Conservation (phyloP, 2,113 vertebrate species). For the Miniopterus natalensis region DNA sequence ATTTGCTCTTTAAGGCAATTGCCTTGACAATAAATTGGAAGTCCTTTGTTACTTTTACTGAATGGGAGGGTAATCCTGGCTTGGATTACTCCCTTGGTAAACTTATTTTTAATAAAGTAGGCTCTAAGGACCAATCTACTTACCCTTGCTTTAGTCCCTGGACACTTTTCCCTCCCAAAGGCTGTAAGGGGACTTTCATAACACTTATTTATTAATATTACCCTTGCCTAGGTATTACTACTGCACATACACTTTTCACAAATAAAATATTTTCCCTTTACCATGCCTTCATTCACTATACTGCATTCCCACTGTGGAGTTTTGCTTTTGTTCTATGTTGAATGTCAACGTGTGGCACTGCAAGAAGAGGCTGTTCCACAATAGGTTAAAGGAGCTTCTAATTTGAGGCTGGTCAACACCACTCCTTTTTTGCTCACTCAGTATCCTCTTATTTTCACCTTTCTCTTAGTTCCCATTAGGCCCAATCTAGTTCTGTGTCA, state of each 20-base stretch:
- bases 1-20: constrained; percentile 38
- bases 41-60: constrained; percentile 13
- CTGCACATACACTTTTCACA: background rate
- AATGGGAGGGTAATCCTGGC: background rate
- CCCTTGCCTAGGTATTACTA: background rate
- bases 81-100: background rate
- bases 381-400: background rate
- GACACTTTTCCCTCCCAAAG: constrained; percentile 40
- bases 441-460: background rate
- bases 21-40: constrained; percentile 36
- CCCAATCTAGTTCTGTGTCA: background rate
- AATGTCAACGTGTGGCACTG: background rate
- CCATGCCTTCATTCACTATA: background rate
- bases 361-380: background rate
- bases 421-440: background rate
- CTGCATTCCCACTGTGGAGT: background rate
- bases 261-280: background rate
- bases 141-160: background rate
- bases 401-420: background rate
- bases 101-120: constrained; percentile 34
- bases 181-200: background rate
- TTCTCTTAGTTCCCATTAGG: background rate
- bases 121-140: background rate
- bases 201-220: constrained; percentile 13
- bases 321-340: background rate